These are phyloP conservation scores for Galendromus occidentalis DNA, from an alignment of 1,140 invertebrate species.

Conservation along the genomic window DNA sequence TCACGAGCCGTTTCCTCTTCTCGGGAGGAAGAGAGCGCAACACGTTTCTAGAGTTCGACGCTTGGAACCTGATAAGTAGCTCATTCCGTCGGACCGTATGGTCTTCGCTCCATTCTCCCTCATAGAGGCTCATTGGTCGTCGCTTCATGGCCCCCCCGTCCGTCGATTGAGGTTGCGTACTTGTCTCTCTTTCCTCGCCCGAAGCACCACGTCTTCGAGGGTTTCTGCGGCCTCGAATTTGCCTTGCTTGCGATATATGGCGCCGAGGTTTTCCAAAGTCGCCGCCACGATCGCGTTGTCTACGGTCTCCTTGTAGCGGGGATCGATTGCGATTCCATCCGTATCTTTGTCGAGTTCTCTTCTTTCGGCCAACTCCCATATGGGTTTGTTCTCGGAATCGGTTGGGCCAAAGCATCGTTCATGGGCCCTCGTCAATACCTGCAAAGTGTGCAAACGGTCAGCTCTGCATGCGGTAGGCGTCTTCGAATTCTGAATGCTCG, in stretches of 20 bases:
- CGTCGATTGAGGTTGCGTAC: conserved; percentile 13
- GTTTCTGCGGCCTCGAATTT: conserved; percentile 98
- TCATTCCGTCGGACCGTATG: too few relatives aligned
- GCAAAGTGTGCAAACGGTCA: background rate
- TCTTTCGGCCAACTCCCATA: conserved; percentile 98
- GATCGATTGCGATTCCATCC: conserved; percentile 70
- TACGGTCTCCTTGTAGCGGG: background rate
- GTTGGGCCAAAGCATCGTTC: conserved; percentile 73
- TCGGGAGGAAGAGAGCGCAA: too few relatives aligned
- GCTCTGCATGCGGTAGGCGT: too few relatives aligned
- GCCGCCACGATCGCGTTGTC: conserved; percentile 23
- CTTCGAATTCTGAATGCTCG: too few relatives aligned
- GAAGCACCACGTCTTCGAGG: conserved; percentile 83
- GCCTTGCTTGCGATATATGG: conserved; percentile 86
- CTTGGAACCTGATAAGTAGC: too few relatives aligned
- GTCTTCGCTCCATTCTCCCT: too few relatives aligned
- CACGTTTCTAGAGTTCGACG: too few relatives aligned
- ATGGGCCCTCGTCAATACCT: conserved; percentile 79
- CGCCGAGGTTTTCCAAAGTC: conserved; percentile 57
- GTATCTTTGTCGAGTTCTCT: conserved; percentile 70
- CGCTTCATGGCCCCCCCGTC: background rate
- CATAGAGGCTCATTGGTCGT: background rate
- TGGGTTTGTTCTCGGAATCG: conserved; percentile 73
- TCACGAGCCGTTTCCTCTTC: too few relatives aligned
- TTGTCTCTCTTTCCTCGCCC: conserved; percentile 64